Evolutionary conservation across 2,797 vertebrate species (phyloP).

Genomic region (Pyrocephalus nanus): DNA sequence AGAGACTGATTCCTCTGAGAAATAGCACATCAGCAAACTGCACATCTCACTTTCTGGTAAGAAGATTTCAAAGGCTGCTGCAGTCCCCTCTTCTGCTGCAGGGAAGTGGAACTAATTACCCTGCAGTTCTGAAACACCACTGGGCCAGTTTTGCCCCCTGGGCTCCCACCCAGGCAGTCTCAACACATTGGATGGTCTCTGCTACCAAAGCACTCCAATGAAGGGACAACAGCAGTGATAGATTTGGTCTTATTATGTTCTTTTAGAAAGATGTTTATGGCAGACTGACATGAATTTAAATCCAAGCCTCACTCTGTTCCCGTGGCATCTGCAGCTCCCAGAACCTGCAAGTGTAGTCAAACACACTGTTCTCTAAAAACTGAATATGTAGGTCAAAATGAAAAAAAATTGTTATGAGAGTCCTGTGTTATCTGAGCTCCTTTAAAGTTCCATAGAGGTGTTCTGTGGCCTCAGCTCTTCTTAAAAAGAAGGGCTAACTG

Average conservation of each 20-base stretch:
- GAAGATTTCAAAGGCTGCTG: background rate
- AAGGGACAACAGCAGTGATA: background rate
- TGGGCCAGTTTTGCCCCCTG: background rate
- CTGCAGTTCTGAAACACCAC: background rate
- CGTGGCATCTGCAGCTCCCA: background rate
- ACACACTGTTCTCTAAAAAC: background rate
- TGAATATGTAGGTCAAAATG: conserved; percentile 26
- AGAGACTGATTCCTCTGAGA: background rate
- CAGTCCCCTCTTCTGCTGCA: background rate
- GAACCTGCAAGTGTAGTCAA: background rate
- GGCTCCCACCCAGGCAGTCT: background rate
- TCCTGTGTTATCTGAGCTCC: background rate
- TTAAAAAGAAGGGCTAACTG: background rate
- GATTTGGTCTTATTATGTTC: background rate
- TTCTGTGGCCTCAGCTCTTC: background rate
- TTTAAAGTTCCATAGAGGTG: background rate
- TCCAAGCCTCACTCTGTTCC: background rate
- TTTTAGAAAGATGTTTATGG: conserved; percentile 8
- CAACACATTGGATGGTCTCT: background rate
- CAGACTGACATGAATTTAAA: conserved; percentile 2
- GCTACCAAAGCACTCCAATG: background rate
- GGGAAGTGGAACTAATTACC: conserved; percentile 6
- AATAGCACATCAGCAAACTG: background rate
- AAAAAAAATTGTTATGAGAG: background rate
- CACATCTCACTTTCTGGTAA: background rate